These are phyloP conservation scores for Augochlorella aurata DNA, from an alignment of 2,888 invertebrate genomes.

Conservation along the genomic window DNA sequence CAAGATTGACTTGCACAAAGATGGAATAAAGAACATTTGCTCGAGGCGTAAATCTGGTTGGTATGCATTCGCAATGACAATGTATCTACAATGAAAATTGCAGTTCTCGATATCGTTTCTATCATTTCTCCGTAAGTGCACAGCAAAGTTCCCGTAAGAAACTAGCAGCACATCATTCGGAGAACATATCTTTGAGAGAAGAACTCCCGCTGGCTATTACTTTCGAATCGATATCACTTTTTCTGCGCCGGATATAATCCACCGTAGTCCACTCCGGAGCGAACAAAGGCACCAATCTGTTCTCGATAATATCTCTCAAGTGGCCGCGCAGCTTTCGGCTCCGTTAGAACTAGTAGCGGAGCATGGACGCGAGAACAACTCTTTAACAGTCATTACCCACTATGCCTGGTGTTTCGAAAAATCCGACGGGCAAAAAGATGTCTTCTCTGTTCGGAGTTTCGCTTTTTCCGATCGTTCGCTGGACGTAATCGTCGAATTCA, in stretches of 20 bases:
- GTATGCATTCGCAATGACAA: not conserved
- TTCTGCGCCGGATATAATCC: not conserved
- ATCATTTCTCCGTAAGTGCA: not conserved
- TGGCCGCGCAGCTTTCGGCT: not conserved
- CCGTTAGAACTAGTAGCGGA: not conserved
- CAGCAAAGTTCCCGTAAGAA: constrained; percentile 1
- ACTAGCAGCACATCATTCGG: not conserved
- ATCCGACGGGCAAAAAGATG: not conserved
- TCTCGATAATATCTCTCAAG: constrained; percentile 2
- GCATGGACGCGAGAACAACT: not conserved
- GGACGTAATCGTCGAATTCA: no score
- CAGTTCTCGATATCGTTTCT: not conserved
- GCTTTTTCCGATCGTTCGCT: no score
- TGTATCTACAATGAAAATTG: not conserved
- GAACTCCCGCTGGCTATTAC: not conserved
- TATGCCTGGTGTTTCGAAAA: not conserved
- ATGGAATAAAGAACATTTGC: no score
- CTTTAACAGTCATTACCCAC: not conserved
- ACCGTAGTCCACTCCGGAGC: not conserved
- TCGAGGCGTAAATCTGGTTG: not conserved
- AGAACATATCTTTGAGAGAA: not conserved
- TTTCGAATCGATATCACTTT: constrained; percentile 1
- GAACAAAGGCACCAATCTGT: constrained; percentile 3
- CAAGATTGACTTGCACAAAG: not conserved
- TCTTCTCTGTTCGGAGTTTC: not conserved